Conservation (phyloP, 2,888 invertebrate species). For the Tetranychus truncatus region DNA sequence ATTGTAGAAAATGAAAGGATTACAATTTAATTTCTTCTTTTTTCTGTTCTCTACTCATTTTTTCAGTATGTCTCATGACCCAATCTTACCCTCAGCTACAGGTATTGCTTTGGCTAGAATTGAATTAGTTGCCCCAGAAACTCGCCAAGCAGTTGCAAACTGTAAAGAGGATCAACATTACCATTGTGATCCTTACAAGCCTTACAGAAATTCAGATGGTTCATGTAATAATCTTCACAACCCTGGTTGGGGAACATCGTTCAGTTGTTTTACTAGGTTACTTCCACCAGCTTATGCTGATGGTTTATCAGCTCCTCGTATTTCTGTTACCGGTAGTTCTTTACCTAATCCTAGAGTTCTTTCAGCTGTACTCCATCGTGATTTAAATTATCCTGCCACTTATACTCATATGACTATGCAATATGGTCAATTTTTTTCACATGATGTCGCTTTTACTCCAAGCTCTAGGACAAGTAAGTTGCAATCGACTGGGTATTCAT, state of each 20-base stretch:
- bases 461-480: conserved; percentile 25
- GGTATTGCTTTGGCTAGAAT: conserved; percentile 18
- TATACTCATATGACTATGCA: conserved; percentile 88
- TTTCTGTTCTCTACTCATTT: not conserved
- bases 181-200: conserved; percentile 22
- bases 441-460: conserved; percentile 83
- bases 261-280: conserved; percentile 61
- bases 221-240: conserved; percentile 65
- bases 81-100: conserved; percentile 19
- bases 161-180: conserved; percentile 22
- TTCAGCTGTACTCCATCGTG: conserved; percentile 58
- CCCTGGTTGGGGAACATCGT: conserved; percentile 59
- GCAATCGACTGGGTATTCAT: not conserved
- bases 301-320: conserved; percentile 35
- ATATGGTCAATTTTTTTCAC: conserved; percentile 77
- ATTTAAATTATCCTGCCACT: conserved; percentile 35
- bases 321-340: conserved; percentile 40
- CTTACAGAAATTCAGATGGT: conserved; percentile 65
- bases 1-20: not conserved
- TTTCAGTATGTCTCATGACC: conserved; percentile 15
- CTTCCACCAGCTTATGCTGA: conserved; percentile 63
- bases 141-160: conserved; percentile 20
- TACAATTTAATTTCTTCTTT: not conserved
- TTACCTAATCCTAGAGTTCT: conserved; percentile 69
- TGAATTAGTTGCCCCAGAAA: conserved; percentile 19